phyloP scores from a whole-genome alignment of 1,140 invertebrate genomes.

The Contarinia nasturtii region DNA sequence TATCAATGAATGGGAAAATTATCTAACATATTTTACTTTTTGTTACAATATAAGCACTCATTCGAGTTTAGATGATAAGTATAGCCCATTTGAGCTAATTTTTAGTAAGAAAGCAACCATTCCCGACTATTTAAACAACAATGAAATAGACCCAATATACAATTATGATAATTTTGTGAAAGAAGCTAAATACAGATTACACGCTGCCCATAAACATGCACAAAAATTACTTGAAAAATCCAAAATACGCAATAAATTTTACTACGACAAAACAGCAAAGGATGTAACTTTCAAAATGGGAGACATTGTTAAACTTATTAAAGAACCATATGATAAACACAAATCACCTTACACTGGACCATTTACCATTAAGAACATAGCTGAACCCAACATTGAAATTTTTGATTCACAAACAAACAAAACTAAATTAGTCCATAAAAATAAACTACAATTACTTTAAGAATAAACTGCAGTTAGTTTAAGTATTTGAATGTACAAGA shows the following conservation, averaged over 20 bases:
- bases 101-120: constrained; percentile 6
- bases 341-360: neutral
- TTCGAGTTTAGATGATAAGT: constrained; percentile 2
- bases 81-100: constrained; percentile 8
- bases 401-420: neutral
- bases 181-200: constrained; percentile 5
- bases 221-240: neutral
- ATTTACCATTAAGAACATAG: neutral
- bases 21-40: constrained; percentile 4
- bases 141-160: constrained; percentile 5
- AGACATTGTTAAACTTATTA: neutral
- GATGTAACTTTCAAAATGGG: neutral
- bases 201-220: constrained; percentile 1
- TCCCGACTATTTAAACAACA: neutral
- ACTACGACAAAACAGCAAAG: neutral
- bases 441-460: neutral
- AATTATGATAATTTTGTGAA: constrained; percentile 6
- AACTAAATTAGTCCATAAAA: neutral
- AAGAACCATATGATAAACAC: neutral
- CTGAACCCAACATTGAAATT: neutral
- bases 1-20: constrained; percentile 3
- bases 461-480: neutral
- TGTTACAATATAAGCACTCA: constrained; percentile 1
- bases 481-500: too few species aligned
- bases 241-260: neutral